Evolutionary conservation across 2,888 invertebrate species (phyloP).

Genomic region (Raillietiella orientalis): DNA sequence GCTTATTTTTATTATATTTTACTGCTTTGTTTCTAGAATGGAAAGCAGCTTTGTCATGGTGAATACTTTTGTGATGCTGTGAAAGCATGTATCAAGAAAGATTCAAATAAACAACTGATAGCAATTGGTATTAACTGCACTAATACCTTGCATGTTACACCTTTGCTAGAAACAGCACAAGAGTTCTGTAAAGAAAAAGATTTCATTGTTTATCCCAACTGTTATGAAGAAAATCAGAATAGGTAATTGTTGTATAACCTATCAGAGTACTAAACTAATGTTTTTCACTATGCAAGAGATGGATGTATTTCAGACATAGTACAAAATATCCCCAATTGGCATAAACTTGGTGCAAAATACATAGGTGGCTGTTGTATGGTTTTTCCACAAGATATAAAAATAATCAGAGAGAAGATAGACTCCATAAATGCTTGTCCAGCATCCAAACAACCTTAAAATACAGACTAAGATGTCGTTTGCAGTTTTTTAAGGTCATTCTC

Average conservation of each 20-base stretch:
- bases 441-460: too few species aligned
- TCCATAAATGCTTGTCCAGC: too few species aligned
- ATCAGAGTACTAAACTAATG: too few species aligned
- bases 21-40: constrained; percentile 26
- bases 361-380: constrained; percentile 79
- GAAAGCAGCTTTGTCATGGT: constrained; percentile 32
- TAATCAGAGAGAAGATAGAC: constrained; percentile 29
- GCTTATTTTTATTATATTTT: too few species aligned
- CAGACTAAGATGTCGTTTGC: too few species aligned
- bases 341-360: constrained; percentile 40
- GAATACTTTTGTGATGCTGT: constrained; percentile 42
- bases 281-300: too few species aligned
- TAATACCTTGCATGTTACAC: constrained; percentile 25
- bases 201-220: constrained; percentile 1
- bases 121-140: constrained; percentile 75
- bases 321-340: constrained; percentile 41
- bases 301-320: too few species aligned
- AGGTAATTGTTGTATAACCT: constrained; percentile 75
- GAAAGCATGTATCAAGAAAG: constrained; percentile 12
- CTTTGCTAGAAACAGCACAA: constrained; percentile 18
- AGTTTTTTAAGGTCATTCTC: too few species aligned
- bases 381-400: constrained; percentile 39
- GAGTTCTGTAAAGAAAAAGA: constrained; percentile 15
- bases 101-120: constrained; percentile 28
- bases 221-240: too few species aligned